Base-by-base conservation (phyloP, 2,113 vertebrate genomes). In the Puffinus mauretanicus region DNA sequence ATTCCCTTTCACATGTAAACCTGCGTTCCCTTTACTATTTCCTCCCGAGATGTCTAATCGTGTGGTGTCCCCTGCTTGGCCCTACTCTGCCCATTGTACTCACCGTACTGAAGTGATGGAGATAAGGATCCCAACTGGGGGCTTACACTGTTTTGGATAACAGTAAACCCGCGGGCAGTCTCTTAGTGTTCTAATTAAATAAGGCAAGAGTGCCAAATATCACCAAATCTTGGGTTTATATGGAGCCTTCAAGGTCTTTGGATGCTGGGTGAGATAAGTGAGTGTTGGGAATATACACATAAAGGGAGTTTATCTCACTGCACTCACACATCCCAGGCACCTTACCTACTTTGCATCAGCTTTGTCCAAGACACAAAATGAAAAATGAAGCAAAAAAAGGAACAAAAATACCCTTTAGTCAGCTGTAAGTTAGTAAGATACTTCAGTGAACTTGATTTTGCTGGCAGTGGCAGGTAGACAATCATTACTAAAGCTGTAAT, bases 241-340 rank as follows among this genome's bases (percentile, higher is more conserved):
- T 7, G 18, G 44, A 72, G 16, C 27, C 7, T 25, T 79, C 18
- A 40, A 30, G 6, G 7, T 34, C 15, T 72, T 65, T 42, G 22
- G 15, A 11, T 8, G 4, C 2, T 69, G 27, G 7, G 11, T 79
- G 49, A 65, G 16, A 40, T 34, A 67, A 49, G 11, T 13, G 10
- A 16, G 7, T 16, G 4, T 10, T 42, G 1, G 2, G 7, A 85
- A 75, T 11, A 21, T 1, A 21, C 3, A 20, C 7, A 32, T 7
- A 18, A 54, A 32, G 3, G 7, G 9, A 51, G 5, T 20, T 73
- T 49, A n/a, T 5, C 22, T 30, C 0, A 2, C 8, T 44, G 7
- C 9, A 7, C 1, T 78, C 22, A 19, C 3, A 6, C 22, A 36
- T 38, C 12, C 11, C 25, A 26, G 22, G 14, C 12, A 44, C 3